Percentiles rank a stretch among this genome's conserved stretches.
Evolutionary conservation across 2,797 vertebrate species (phyloP).

Genomic region (Silurus aristotelis): DNA sequence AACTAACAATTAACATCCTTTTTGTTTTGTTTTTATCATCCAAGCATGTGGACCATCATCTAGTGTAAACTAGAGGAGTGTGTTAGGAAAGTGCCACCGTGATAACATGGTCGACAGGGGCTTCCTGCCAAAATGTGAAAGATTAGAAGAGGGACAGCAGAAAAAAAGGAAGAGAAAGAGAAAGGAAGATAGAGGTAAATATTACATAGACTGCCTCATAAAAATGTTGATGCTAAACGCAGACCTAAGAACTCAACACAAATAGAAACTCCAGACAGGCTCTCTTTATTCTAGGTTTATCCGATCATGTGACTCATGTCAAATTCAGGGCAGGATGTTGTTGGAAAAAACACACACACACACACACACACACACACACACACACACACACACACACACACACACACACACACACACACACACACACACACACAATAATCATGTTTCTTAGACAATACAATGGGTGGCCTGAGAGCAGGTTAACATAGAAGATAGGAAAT

Average conservation of each 20-base stretch:
- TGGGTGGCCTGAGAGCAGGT: constrained; percentile 23
- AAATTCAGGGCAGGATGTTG: constrained; percentile 17
- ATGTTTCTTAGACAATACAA: not conserved
- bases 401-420: constrained; percentile 54
- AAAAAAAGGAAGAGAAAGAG: constrained; percentile 30
- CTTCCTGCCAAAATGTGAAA: constrained; percentile 19
- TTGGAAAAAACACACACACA: constrained; percentile 37
- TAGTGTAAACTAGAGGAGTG: constrained; percentile 33
- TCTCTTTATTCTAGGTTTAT: not conserved
- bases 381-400: constrained; percentile 50
- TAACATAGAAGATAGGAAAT: constrained; percentile 23
- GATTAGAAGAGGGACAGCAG: constrained; percentile 43
- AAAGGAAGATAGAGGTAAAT: constrained; percentile 47
- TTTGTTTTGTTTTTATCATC: constrained; percentile 36
- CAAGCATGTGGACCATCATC: constrained; percentile 48
- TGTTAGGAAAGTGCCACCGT: not conserved
- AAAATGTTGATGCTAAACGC: constrained; percentile 6
- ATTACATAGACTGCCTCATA: constrained; percentile 1
- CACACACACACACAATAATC: constrained; percentile 57
- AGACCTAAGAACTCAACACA: constrained; percentile 16
- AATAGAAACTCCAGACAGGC: constrained; percentile 25
- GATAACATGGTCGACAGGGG: not conserved
- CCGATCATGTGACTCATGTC: constrained; percentile 5
- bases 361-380: constrained; percentile 58
- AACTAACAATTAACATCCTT: constrained; percentile 59